Evolutionary conservation across 2,888 invertebrate species (phyloP).

Genomic region (Eupithecia vulgata): DNA sequence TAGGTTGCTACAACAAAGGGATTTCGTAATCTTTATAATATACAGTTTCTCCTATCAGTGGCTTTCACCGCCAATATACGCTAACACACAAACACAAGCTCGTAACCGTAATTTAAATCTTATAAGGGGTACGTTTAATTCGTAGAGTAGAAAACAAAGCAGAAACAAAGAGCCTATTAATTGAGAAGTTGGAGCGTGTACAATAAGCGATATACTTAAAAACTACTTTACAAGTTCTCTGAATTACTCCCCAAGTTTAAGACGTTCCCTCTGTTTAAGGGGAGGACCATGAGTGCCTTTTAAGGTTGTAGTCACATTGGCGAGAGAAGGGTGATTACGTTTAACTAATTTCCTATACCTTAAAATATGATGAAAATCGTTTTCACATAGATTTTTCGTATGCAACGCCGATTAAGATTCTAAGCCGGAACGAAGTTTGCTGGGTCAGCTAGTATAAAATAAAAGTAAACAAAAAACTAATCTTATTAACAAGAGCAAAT

Average conservation of each 20-base stretch:
- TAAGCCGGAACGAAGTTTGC: too few relatives aligned
- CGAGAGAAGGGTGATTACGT: not conserved
- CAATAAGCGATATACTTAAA: constrained; percentile 59
- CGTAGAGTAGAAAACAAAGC: constrained; percentile 26
- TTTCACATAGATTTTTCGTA: too few relatives aligned
- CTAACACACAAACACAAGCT: not conserved
- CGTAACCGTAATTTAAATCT: not conserved
- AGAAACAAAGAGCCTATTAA: constrained; percentile 43
- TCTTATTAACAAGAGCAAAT: too few relatives aligned
- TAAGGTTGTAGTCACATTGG: not conserved
- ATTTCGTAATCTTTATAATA: not conserved
- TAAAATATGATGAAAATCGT: too few relatives aligned
- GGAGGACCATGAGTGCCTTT: not conserved
- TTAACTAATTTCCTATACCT: too few relatives aligned
- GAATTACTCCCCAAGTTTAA: constrained; percentile 51
- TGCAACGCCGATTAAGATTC: too few relatives aligned
- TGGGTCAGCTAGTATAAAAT: too few relatives aligned
- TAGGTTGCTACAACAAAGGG: not conserved
- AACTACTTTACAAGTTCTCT: constrained; percentile 54
- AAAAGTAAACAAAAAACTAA: too few relatives aligned
- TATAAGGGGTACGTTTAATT: not conserved
- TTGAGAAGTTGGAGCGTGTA: constrained; percentile 46
- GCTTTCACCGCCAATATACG: not conserved
- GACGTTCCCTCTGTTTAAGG: constrained; percentile 41
- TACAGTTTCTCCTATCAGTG: not conserved